These are phyloP conservation scores for Orthonychiurus folsomi DNA, from an alignment of 2,888 invertebrate species.

Conservation along the genomic window DNA sequence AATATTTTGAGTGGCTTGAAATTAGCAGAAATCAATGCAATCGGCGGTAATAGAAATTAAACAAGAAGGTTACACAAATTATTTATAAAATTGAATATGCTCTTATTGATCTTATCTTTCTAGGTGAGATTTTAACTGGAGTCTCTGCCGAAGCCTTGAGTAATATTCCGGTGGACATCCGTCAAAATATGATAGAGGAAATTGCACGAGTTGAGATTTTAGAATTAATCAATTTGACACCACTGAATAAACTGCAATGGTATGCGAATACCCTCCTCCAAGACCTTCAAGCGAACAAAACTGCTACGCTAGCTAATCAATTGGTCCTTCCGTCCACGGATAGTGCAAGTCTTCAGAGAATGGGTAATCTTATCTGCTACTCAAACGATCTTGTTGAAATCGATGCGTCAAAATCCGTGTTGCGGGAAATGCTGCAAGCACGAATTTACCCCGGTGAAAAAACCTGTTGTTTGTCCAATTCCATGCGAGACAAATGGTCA, in stretches of 20 bases:
- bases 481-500: conserved; percentile 26
- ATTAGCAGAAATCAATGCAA: conserved; percentile 28
- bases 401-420: conserved; percentile 18
- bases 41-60: conserved; percentile 28
- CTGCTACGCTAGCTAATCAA: no score
- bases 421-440: conserved; percentile 30
- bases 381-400: conserved; percentile 23
- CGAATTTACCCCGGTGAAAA: conserved; percentile 30
- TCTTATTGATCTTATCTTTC: conserved; percentile 2
- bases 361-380: conserved; percentile 36
- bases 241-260: conserved; percentile 27
- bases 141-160: conserved; percentile 29
- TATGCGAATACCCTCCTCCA: conserved; percentile 26
- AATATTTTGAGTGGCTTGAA: conserved; percentile 25
- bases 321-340: no score
- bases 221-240: conserved; percentile 26
- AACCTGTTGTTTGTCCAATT: conserved; percentile 31
- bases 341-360: conserved; percentile 7
- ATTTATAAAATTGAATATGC: background rate
- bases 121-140: conserved; percentile 32
- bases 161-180: conserved; percentile 14
- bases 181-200: conserved; percentile 29
- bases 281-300: conserved; percentile 17
- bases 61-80: background rate
- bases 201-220: conserved; percentile 31